Evolutionary conservation across 2,797 vertebrate genomes (phyloP).

Genomic region (Acipenser oxyrinchus): DNA sequence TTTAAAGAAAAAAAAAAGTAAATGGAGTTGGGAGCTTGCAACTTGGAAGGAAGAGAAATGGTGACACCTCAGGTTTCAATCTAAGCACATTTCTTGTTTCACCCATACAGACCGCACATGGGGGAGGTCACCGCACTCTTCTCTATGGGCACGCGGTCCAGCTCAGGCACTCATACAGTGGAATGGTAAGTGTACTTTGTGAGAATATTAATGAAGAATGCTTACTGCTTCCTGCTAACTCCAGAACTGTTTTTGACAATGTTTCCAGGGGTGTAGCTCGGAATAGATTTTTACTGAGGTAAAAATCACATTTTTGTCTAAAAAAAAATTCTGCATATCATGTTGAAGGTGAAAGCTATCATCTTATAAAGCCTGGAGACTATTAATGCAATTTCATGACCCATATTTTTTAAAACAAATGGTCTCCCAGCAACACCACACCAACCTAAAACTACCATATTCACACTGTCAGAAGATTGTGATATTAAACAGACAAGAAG

Average conservation of each 20-base stretch:
- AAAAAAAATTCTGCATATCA: no score
- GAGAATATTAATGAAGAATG: not conserved
- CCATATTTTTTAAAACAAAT: no score
- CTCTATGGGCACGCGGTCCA: slow-evolving; percentile 86
- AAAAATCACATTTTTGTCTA: no score
- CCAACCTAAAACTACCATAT: no score
- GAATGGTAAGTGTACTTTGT: slow-evolving; percentile 70
- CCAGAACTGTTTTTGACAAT: not conserved
- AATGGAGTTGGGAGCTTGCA: not conserved
- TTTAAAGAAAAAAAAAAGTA: no score
- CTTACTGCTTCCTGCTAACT: not conserved
- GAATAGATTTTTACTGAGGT: no score
- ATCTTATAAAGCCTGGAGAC: no score
- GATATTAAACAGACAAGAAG: no score
- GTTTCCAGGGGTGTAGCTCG: not conserved
- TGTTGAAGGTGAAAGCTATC: no score
- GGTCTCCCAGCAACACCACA: no score
- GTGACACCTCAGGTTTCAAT: slow-evolving; percentile 9
- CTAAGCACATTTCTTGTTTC: slow-evolving; percentile 10
- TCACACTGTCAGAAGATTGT: no score
- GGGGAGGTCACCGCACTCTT: slow-evolving; percentile 82
- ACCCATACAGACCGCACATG: slow-evolving; percentile 70
- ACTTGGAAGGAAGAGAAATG: not conserved
- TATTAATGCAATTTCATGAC: no score
- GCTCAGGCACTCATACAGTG: slow-evolving; percentile 86